Percentiles rank a stretch among this genome's conserved stretches.
Evolutionary conservation across 2,797 vertebrate species (phyloP).

Genomic region (Esox lucius): DNA sequence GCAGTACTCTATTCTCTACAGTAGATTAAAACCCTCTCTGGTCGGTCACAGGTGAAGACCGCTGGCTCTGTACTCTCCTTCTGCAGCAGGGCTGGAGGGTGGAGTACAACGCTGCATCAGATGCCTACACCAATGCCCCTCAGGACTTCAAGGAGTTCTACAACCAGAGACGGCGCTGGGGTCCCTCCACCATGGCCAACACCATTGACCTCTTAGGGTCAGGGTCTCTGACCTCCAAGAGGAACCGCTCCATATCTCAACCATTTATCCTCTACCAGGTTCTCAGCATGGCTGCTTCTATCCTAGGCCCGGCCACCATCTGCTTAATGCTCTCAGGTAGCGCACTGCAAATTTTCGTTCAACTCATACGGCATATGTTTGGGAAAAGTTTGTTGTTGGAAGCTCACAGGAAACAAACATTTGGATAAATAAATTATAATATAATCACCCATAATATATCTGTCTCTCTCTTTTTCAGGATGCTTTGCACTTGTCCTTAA

Average conservation of each 20-base stretch:
- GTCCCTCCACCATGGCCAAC: constrained; percentile 76
- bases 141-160: constrained; percentile 77
- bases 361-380: too few species aligned
- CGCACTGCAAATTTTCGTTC: too few species aligned
- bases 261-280: constrained; percentile 74
- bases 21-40: not conserved
- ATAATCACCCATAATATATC: not conserved
- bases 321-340: constrained; percentile 72
- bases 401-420: too few species aligned
- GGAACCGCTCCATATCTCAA: constrained; percentile 70
- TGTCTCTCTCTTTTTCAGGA: constrained; percentile 54
- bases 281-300: constrained; percentile 55
- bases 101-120: constrained; percentile 76
- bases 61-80: constrained; percentile 77
- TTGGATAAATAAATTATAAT: too few species aligned
- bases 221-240: constrained; percentile 46
- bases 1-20: not conserved
- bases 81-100: constrained; percentile 79
- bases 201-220: constrained; percentile 64
- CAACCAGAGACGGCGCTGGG: constrained; percentile 74
- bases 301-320: constrained; percentile 71
- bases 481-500: constrained; percentile 47
- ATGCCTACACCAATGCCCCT: constrained; percentile 79
- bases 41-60: constrained; percentile 75
- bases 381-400: too few species aligned